Conservation (phyloP, 2,113 vertebrate species). For the Barnardius zonarius region DNA sequence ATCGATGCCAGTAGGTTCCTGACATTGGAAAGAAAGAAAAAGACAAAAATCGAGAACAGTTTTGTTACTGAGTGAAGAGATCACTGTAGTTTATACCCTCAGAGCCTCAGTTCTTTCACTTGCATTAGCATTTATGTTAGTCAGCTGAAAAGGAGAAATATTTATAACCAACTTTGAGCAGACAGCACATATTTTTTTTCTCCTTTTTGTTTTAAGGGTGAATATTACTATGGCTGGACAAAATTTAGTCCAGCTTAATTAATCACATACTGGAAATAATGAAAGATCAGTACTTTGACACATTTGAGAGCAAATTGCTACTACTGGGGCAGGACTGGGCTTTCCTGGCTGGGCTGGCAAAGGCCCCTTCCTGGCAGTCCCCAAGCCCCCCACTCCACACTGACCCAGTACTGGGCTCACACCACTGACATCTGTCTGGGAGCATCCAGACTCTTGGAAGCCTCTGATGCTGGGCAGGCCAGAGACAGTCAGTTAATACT, state of each 20-base stretch:
- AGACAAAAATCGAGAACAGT: not conserved
- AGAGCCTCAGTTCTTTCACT: not conserved
- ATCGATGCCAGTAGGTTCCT: conserved; percentile 89
- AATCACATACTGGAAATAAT: not conserved
- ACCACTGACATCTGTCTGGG: not conserved
- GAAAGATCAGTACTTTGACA: not conserved
- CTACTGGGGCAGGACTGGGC: not conserved
- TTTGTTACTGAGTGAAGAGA: not conserved
- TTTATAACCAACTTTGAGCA: not conserved
- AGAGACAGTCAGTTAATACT: not conserved
- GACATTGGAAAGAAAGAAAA: conserved; percentile 14
- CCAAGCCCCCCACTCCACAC: too few relatives aligned
- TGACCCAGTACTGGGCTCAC: fast-evolving
- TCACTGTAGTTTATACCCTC: not conserved
- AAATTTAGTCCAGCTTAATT: not conserved
- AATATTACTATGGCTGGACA: not conserved
- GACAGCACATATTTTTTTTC: not conserved
- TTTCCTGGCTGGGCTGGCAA: not conserved
- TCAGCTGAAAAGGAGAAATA: not conserved
- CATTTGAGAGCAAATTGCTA: not conserved
- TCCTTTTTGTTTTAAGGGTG: not conserved
- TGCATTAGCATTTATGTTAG: not conserved
- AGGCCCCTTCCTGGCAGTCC: not conserved
- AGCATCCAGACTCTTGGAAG: not conserved
- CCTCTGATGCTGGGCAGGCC: not conserved